These are phyloP conservation scores for Cottoperca gobio DNA, from an alignment of 2,797 vertebrate genomes.

Conservation along the genomic window DNA sequence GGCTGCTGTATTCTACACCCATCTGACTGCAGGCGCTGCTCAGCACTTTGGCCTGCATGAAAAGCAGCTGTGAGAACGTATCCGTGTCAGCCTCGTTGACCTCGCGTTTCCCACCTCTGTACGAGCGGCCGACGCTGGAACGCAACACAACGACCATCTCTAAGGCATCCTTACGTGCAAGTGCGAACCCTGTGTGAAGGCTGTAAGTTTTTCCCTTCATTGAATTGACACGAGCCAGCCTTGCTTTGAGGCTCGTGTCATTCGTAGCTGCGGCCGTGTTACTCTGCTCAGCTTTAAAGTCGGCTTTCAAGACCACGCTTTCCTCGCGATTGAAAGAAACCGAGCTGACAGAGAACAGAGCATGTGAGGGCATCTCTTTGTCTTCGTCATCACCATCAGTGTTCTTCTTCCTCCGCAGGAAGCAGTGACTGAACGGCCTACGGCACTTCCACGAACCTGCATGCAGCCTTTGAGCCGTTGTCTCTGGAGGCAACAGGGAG, in stretches of 20 bases:
- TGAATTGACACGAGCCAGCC: constrained; percentile 85
- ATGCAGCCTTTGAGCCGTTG: constrained; percentile 83
- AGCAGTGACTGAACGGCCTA: constrained; percentile 92
- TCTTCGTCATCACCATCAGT: constrained; percentile 82
- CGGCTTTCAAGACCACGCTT: constrained; percentile 57
- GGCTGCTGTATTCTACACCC: constrained; percentile 90
- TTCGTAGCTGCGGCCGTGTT: constrained; percentile 74
- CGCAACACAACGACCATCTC: constrained; percentile 91
- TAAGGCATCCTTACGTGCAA: constrained; percentile 92
- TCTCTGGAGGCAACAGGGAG: constrained; percentile 70
- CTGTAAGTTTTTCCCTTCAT: constrained; percentile 93
- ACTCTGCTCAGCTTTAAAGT: constrained; percentile 62
- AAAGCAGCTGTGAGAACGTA: constrained; percentile 89
- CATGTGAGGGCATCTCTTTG: constrained; percentile 74
- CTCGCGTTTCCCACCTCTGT: constrained; percentile 77
- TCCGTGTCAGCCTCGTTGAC: constrained; percentile 83
- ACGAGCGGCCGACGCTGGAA: constrained; percentile 80
- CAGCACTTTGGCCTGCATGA: constrained; percentile 91
- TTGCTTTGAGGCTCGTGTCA: constrained; percentile 86
- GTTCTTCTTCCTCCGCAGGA: constrained; percentile 83
- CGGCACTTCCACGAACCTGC: constrained; percentile 88
- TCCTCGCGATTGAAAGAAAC: constrained; percentile 57
- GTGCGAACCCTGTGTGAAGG: constrained; percentile 91
- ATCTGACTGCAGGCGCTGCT: constrained; percentile 92
- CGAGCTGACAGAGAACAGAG: constrained; percentile 49